Evolutionary conservation across 2,797 vertebrate genomes (phyloP).

Genomic region (Gobionotothen gibberifrons): DNA sequence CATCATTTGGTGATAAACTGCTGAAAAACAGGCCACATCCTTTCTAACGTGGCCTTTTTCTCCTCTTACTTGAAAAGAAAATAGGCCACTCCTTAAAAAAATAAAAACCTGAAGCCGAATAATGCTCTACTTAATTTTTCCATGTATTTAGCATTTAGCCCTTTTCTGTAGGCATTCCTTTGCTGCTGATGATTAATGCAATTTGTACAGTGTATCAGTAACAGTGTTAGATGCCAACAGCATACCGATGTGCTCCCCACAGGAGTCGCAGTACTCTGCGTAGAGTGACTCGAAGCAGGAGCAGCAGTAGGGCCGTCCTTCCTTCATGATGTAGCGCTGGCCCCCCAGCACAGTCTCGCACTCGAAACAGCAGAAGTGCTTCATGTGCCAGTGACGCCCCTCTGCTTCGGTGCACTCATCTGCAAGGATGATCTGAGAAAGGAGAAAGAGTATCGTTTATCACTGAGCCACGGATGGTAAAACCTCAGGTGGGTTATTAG

Average conservation of each 20-base stretch:
- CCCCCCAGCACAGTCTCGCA: constrained; percentile 95
- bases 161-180: constrained; percentile 12
- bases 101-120: constrained; percentile 13
- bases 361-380: constrained; percentile 99
- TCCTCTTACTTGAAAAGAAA: constrained; percentile 29
- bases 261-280: constrained; percentile 97
- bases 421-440: constrained; percentile 93
- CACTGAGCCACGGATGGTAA: constrained; percentile 40
- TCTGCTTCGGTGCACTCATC: constrained; percentile 99
- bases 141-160: background rate
- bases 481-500: constrained; percentile 52
- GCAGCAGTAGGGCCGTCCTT: constrained; percentile 97
- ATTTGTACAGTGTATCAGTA: constrained; percentile 1
- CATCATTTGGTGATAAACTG: constrained; percentile 38
- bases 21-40: constrained; percentile 34
- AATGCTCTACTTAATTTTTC: constrained; percentile 2
- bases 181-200: constrained; percentile 11
- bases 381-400: constrained; percentile 99
- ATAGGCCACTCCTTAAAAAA: constrained; percentile 40
- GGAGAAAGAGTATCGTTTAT: constrained; percentile 53
- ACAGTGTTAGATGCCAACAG: constrained; percentile 5
- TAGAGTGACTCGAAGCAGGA: constrained; percentile 97
- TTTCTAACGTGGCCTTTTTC: constrained; percentile 11
- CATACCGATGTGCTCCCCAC: constrained; percentile 97
- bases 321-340: constrained; percentile 99